Percentiles rank a stretch among this genome's conserved stretches.
Evolutionary conservation across 1,140 invertebrate species (phyloP).

Genomic region (Andrena cerasifolii): DNA sequence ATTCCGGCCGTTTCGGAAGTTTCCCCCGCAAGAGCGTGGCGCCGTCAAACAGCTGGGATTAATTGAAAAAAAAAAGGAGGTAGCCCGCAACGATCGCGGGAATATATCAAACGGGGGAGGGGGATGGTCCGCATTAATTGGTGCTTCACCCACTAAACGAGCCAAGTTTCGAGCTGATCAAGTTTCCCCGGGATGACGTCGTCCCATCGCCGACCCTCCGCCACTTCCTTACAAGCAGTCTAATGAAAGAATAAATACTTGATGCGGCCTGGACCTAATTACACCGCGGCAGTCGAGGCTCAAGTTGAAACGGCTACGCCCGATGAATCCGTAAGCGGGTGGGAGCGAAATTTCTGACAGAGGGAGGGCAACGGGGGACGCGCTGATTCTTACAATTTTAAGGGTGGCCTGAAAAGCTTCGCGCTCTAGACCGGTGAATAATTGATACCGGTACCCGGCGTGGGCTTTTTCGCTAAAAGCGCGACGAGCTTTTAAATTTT

Average conservation of each 20-base stretch:
- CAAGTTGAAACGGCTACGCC: slow-evolving; percentile 22
- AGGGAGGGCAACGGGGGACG: slow-evolving; percentile 26
- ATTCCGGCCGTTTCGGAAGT: neutral
- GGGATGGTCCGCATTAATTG: slow-evolving; percentile 45
- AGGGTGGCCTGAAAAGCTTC: slow-evolving; percentile 68
- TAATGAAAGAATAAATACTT: slow-evolving; percentile 73
- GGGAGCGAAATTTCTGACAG: neutral
- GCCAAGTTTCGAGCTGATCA: slow-evolving; percentile 63
- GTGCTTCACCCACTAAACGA: slow-evolving; percentile 28
- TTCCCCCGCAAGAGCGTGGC: neutral
- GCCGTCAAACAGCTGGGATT: slow-evolving; percentile 6
- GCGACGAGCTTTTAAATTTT: slow-evolving; percentile 17
- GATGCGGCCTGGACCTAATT: slow-evolving; percentile 72
- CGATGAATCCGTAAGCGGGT: slow-evolving; percentile 50
- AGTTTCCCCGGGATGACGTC: slow-evolving; percentile 57
- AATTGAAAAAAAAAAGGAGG: slow-evolving; percentile 33
- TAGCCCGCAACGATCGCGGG: slow-evolving; percentile 12
- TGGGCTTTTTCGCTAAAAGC: slow-evolving; percentile 67
- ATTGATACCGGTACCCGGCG: slow-evolving; percentile 71
- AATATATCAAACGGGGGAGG: slow-evolving; percentile 42
- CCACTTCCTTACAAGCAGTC: slow-evolving; percentile 28
- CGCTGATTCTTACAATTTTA: slow-evolving; percentile 44
- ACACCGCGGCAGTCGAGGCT: slow-evolving; percentile 59
- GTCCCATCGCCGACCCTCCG: slow-evolving; percentile 43
- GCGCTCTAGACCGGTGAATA: slow-evolving; percentile 72